A percentile compares a stretch with the other conserved stretches of the same genome.
Conservation (phyloP, 2,888 invertebrate genomes). For the Cantharis rustica region DNA sequence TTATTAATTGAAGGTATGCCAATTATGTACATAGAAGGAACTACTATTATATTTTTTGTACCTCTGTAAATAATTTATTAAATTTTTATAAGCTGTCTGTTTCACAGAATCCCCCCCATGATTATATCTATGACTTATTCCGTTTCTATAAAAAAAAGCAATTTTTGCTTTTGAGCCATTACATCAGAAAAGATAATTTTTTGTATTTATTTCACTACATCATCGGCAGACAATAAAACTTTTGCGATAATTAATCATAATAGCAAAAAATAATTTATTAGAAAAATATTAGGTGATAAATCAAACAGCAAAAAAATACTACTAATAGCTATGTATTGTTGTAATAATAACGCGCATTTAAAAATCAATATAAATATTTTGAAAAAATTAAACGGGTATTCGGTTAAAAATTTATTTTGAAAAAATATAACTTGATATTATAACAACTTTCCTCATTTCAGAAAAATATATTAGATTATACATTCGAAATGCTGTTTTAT, state of each 20-base stretch:
- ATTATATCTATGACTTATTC: no score
- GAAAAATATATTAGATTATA: background rate
- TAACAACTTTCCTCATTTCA: background rate
- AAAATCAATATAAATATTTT: background rate
- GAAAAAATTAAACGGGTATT: background rate
- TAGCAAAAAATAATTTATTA: background rate
- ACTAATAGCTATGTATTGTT: background rate
- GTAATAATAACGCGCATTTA: background rate
- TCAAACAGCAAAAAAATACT: background rate
- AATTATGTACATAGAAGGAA: background rate
- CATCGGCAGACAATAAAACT: background rate
- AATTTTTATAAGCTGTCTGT: no score
- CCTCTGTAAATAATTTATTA: background rate
- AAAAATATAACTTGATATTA: background rate
- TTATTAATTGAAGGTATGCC: background rate
- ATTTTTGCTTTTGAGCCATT: background rate
- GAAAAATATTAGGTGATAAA: background rate
- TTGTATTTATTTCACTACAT: background rate
- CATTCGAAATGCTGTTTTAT: background rate
- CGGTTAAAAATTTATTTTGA: background rate
- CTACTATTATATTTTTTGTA: background rate
- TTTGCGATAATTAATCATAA: background rate
- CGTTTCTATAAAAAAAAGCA: no score
- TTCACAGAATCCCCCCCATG: background rate
- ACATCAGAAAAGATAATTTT: background rate